phyloP scores from a whole-genome alignment of 2,888 invertebrate genomes.

The Epistrophella euchroma region DNA sequence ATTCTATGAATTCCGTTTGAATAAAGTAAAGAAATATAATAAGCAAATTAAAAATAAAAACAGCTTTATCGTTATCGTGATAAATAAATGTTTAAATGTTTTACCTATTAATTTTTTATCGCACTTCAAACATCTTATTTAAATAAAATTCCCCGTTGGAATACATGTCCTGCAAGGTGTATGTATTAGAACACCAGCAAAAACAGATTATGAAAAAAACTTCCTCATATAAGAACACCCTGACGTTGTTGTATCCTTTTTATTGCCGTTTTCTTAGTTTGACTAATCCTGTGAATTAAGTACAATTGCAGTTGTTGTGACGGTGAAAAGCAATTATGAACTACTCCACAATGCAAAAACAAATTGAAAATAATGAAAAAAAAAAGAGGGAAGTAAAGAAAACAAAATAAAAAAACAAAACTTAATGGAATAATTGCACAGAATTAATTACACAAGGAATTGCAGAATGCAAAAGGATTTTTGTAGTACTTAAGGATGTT shows the following conservation, averaged over 20 bases:
- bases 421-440: slow-evolving; percentile 73
- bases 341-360: slow-evolving; percentile 5
- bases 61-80: too few relatives aligned
- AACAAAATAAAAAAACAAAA: slow-evolving; percentile 2
- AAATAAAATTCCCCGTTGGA: too few relatives aligned
- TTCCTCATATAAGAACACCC: not conserved
- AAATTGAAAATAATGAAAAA: slow-evolving; percentile 25
- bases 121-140: too few relatives aligned
- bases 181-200: too few relatives aligned
- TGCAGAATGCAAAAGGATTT: slow-evolving; percentile 66
- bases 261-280: slow-evolving; percentile 56
- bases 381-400: not conserved
- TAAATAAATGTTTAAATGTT: too few relatives aligned
- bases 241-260: slow-evolving; percentile 30
- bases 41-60: too few relatives aligned
- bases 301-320: slow-evolving; percentile 44
- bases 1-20: too few relatives aligned
- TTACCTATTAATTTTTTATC: too few relatives aligned
- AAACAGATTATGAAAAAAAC: not conserved
- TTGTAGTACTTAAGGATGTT: slow-evolving; percentile 66
- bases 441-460: slow-evolving; percentile 74
- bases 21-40: too few relatives aligned
- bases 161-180: too few relatives aligned
- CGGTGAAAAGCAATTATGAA: slow-evolving; percentile 66
- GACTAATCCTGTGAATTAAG: slow-evolving; percentile 69